Percentiles rank a stretch among this genome's conserved stretches.
Conservation (phyloP, 2,888 invertebrate species). For the Leucophenga maculata region DNA sequence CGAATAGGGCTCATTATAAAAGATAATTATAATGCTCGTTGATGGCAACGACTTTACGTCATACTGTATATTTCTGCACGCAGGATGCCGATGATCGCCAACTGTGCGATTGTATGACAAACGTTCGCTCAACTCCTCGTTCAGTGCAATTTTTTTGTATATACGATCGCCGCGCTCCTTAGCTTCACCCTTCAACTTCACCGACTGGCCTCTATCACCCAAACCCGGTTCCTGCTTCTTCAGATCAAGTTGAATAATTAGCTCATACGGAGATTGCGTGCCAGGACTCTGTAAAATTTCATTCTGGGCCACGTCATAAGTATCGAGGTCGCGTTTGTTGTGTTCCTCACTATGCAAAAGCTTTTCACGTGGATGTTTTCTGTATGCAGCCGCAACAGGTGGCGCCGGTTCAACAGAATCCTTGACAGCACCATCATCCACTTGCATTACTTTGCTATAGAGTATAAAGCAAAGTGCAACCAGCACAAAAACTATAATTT, state of each 20-base stretch:
- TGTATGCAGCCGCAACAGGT: slow-evolving; percentile 23
- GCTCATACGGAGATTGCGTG: slow-evolving; percentile 57
- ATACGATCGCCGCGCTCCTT: slow-evolving; percentile 79
- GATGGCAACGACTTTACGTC: slow-evolving; percentile 78
- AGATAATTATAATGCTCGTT: slow-evolving; percentile 87
- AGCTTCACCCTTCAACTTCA: slow-evolving; percentile 78
- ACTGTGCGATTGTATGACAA: slow-evolving; percentile 86
- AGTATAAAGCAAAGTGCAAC: slow-evolving; percentile 67
- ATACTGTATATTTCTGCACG: slow-evolving; percentile 72
- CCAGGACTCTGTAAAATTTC: slow-evolving; percentile 47
- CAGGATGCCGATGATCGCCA: slow-evolving; percentile 69
- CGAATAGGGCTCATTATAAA: slow-evolving; percentile 92
- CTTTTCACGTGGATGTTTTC: slow-evolving; percentile 35
- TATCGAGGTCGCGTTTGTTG: slow-evolving; percentile 9
- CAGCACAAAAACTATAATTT: slow-evolving; percentile 66
- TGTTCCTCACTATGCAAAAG: slow-evolving; percentile 15
- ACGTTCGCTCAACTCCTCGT: slow-evolving; percentile 89
- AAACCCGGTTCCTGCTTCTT: slow-evolving; percentile 79
- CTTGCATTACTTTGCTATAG: slow-evolving; percentile 65
- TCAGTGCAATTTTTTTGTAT: slow-evolving; percentile 88
- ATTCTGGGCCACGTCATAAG: slow-evolving; percentile 48
- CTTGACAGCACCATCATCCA: slow-evolving; percentile 31
- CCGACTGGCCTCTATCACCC: slow-evolving; percentile 82
- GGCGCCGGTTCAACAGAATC: slow-evolving; percentile 3
- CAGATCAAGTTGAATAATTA: slow-evolving; percentile 77